Base-by-base conservation (phyloP, 2,113 vertebrate species). In the Nesogale talazaci region DNA sequence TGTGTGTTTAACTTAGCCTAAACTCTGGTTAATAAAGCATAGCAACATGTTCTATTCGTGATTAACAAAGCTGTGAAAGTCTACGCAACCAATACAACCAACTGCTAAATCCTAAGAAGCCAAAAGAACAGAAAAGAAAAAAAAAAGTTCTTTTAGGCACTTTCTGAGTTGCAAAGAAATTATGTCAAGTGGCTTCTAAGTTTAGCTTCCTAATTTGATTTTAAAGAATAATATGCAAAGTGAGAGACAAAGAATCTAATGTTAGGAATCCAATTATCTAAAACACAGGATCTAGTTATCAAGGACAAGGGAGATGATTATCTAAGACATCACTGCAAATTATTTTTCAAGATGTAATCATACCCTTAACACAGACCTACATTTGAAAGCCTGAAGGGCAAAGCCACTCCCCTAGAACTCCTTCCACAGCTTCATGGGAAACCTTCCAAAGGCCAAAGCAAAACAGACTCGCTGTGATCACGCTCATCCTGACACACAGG, bases 11-110 rank as follows among this genome's bases (percentile, higher is more conserved):
- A 82, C 92, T 89, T 84, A 72, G 52, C 65, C 79, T 82, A 34
- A 89, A 88, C 92, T 19, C 9, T 77, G 9, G 46, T 89, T 31
- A 36, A 9, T 52, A 85, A 69, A 27, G 90, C 25, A 25, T 6
- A 17, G 56, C 91, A 25, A 46, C 20, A 6, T 34, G n/a, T 75
- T 79, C 76, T 77, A 40, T 83, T 89, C 67, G n/a, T 77, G 38
- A 92, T 52, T 46, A 92, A 86, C 76, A 81, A 78, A 92, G 87
- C 85, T 9, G 29, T 14, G 25, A 93, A 92, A 93, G 40, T 78
- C 23, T 74, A 67, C 36, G 29, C 11, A 65, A 70, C 7, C n/a
- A 78, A 57, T 34, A n/a, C 10, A 59, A 69, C 9, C 16, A 80
- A 80, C 20, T 61, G 72, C 29, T 61, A 25, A 52, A 42, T 69